These are phyloP conservation scores for Rosalia funebris DNA, from an alignment of 2,888 invertebrate genomes.

Conservation along the genomic window DNA sequence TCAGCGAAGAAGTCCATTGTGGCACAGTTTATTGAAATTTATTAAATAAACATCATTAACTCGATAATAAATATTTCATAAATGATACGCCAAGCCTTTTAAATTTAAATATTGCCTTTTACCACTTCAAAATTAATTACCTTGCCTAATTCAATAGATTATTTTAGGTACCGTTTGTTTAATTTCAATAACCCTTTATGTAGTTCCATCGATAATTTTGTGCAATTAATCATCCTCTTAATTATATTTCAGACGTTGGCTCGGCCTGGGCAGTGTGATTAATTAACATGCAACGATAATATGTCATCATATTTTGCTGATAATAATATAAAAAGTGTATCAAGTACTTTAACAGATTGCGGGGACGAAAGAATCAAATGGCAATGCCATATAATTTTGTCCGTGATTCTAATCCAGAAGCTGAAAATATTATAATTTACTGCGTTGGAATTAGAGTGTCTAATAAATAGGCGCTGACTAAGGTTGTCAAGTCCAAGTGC, in stretches of 20 bases:
- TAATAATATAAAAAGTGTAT: neutral
- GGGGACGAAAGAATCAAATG: no score
- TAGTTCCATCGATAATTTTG: constrained; percentile 13
- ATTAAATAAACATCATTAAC: neutral
- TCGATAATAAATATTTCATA: neutral
- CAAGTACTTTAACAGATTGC: no score
- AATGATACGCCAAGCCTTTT: neutral
- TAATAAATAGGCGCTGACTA: no score
- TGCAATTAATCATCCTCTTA: constrained; percentile 23
- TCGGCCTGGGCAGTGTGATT: constrained; percentile 4
- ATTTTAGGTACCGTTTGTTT: constrained; percentile 12
- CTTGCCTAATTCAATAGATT: constrained; percentile 5
- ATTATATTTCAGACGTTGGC: constrained; percentile 21
- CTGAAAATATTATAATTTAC: no score
- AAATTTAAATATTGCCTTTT: neutral
- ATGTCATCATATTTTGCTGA: constrained; percentile 6
- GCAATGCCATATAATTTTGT: no score
- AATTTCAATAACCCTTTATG: constrained; percentile 23
- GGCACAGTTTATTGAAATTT: neutral
- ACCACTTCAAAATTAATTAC: constrained; percentile 14
- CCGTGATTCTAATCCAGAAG: no score
- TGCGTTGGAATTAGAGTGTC: no score
- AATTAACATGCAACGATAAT: constrained; percentile 6
- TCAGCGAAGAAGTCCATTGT: no score
- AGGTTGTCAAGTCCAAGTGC: no score